phyloP scores from a whole-genome alignment of 2,888 invertebrate genomes.

The Dryocosmus kuriphilus region DNA sequence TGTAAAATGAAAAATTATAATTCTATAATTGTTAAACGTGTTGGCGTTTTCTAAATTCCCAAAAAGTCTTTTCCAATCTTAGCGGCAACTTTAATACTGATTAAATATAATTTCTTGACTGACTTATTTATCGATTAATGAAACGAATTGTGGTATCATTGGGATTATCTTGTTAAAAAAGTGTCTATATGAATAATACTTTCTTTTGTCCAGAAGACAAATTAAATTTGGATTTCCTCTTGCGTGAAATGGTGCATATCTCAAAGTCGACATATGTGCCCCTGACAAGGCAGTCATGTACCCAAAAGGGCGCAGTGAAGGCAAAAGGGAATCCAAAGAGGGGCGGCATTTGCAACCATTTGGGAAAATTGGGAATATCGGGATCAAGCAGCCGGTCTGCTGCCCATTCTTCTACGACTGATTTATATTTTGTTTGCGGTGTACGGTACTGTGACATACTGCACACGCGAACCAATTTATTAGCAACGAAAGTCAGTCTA shows the following conservation, averaged over 20 bases:
- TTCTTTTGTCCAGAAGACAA: conserved; percentile 55
- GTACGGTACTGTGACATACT: conserved; percentile 51
- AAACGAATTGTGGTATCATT: too few species aligned
- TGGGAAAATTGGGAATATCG: conserved; percentile 74
- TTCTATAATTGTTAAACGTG: too few species aligned
- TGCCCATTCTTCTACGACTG: conserved; percentile 72
- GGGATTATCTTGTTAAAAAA: neutral
- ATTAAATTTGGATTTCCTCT: conserved; percentile 66
- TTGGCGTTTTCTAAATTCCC: too few species aligned
- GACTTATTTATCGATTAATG: too few species aligned
- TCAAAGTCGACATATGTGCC: conserved; percentile 67
- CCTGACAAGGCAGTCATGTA: conserved; percentile 50
- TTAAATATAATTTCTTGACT: too few species aligned
- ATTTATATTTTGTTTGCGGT: conserved; percentile 76
- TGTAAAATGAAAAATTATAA: too few species aligned
- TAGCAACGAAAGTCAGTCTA: conserved; percentile 44
- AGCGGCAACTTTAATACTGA: too few species aligned
- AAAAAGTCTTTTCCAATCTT: too few species aligned
- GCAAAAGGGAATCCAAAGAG: conserved; percentile 62
- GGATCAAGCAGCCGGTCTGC: conserved; percentile 64
- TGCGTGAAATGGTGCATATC: conserved; percentile 70
- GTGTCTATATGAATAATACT: neutral
- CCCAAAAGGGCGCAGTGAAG: conserved; percentile 58
- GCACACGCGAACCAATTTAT: conserved; percentile 51
- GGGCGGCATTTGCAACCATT: conserved; percentile 70